phyloP scores from a whole-genome alignment of 2,797 vertebrate genomes.

The Peromyscus nudipes region DNA sequence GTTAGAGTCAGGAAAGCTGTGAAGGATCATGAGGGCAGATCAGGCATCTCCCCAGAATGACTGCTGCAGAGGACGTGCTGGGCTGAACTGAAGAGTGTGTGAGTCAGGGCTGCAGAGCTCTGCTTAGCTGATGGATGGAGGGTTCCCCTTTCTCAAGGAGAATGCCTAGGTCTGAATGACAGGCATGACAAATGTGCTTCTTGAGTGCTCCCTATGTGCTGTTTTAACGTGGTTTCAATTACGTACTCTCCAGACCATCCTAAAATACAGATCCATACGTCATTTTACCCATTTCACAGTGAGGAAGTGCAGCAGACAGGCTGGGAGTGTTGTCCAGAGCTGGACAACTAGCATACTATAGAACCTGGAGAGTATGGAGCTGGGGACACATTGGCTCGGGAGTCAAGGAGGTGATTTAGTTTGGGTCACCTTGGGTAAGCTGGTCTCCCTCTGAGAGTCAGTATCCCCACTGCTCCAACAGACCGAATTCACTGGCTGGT shows the following conservation, averaged over 20 bases:
- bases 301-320: not conserved
- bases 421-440: not conserved
- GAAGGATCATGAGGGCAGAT: not conserved
- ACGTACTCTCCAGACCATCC: not conserved
- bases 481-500: not conserved
- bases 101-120: not conserved
- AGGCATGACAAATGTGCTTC: not conserved
- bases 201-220: not conserved
- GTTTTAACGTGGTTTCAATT: not conserved
- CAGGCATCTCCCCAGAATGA: not conserved
- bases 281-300: not conserved
- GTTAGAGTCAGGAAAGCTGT: not conserved
- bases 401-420: not conserved
- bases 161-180: not conserved
- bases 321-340: not conserved
- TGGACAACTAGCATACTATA: not conserved
- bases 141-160: not conserved
- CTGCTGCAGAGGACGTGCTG: conserved; percentile 10
- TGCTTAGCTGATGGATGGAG: not conserved
- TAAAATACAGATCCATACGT: not conserved
- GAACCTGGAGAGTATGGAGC: not conserved
- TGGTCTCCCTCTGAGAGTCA: not conserved
- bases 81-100: not conserved
- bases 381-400: not conserved
- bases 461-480: not conserved